phyloP scores from a whole-genome alignment of 2,888 invertebrate genomes.

The Sinopyrophorus schimmeli region DNA sequence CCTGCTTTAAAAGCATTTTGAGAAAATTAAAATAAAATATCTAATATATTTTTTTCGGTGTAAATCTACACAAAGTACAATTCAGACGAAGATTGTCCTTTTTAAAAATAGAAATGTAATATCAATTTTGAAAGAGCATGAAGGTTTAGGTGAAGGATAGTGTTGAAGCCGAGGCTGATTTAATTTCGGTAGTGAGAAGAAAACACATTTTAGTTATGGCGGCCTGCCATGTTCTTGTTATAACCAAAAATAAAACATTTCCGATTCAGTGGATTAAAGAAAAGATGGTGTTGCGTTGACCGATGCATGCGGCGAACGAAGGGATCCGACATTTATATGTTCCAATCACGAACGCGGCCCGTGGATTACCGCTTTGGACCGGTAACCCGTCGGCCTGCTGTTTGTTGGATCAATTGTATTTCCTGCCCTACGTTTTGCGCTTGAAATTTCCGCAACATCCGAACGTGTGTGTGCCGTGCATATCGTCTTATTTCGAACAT shows the following conservation, averaged over 20 bases:
- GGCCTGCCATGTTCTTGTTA: too few species aligned
- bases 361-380: conserved; percentile 40
- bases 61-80: too few species aligned
- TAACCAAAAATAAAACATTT: conserved; percentile 23
- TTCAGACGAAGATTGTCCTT: too few species aligned
- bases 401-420: conserved; percentile 43
- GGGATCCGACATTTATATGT: conserved; percentile 45
- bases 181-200: too few species aligned
- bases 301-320: conserved; percentile 40
- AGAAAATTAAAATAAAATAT: too few species aligned
- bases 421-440: conserved; percentile 39
- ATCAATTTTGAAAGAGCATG: too few species aligned
- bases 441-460: conserved; percentile 40
- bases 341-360: conserved; percentile 46
- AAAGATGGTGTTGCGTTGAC: conserved; percentile 37
- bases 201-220: too few species aligned
- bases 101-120: too few species aligned
- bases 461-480: conserved; percentile 25
- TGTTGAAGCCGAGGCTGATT: too few species aligned
- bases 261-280: conserved; percentile 31
- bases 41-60: too few species aligned
- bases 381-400: conserved; percentile 36
- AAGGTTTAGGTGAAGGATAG: too few species aligned
- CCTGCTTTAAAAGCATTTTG: too few species aligned
- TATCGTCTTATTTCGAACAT: conserved; percentile 22